Conservation (phyloP, 1,140 invertebrate genomes). For the Babylonia areolata region DNA sequence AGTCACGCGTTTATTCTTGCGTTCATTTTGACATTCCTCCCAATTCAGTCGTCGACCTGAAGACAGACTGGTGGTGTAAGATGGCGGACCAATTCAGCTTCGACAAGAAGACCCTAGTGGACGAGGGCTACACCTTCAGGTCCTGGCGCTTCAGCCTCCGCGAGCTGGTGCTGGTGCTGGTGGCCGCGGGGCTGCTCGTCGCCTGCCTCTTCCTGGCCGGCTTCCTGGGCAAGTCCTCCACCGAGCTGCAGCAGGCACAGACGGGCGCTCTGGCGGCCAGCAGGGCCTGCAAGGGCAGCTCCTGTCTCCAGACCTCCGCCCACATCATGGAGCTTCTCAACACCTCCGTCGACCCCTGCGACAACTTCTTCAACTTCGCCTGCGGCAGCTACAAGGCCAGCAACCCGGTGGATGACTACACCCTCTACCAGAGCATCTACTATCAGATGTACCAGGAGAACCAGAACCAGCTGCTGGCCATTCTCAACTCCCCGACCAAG, state of each 20-base stretch:
- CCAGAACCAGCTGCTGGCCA: constrained; percentile 55
- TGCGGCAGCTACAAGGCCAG: constrained; percentile 74
- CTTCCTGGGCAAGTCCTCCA: constrained; percentile 35
- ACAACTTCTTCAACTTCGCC: constrained; percentile 79
- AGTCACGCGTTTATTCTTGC: too few relatives aligned
- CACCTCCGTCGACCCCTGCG: constrained; percentile 77
- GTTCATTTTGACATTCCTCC: too few relatives aligned
- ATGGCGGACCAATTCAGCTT: constrained; percentile 47
- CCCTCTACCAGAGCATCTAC: constrained; percentile 50
- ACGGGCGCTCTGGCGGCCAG: neutral
- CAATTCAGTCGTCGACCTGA: too few relatives aligned
- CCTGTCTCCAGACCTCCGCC: constrained; percentile 62
- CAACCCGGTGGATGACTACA: constrained; percentile 52
- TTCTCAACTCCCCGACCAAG: constrained; percentile 55
- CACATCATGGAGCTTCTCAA: constrained; percentile 72
- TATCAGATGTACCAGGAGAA: constrained; percentile 61
- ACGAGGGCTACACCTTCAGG: constrained; percentile 17
- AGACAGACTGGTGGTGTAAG: too few relatives aligned
- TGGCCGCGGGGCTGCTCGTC: constrained; percentile 18
- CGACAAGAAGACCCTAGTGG: constrained; percentile 45
- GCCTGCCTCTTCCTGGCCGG: constrained; percentile 42
- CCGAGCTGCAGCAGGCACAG: neutral
- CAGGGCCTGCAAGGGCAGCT: constrained; percentile 27
- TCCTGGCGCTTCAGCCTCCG: constrained; percentile 27
- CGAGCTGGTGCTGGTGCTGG: constrained; percentile 35